Evolutionary conservation across 2,113 vertebrate genomes (phyloP).

Genomic region (Tiliqua scincoides): DNA sequence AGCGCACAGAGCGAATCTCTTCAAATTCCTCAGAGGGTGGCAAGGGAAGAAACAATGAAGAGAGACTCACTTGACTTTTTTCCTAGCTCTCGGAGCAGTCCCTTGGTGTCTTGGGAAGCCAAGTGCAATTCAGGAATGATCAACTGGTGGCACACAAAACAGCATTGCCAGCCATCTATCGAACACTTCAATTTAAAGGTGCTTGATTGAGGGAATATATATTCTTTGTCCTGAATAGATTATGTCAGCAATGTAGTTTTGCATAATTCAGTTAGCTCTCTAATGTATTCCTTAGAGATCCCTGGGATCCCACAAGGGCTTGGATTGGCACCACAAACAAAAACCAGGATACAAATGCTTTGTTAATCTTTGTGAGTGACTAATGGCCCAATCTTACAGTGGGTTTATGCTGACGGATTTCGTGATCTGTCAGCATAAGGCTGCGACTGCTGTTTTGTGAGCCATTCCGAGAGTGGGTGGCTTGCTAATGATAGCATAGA

Average conservation of each 20-base stretch:
- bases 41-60: not conserved
- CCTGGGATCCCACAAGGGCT: not conserved
- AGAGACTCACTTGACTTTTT: not conserved
- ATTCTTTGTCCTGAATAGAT: not conserved
- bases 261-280: not conserved
- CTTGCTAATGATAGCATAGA: too few species aligned
- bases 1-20: not conserved
- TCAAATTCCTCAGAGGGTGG: constrained; percentile 5
- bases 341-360: not conserved
- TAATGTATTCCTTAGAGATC: not conserved
- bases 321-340: not conserved
- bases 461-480: too few species aligned
- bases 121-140: not conserved
- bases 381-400: too few species aligned
- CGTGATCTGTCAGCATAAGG: too few species aligned
- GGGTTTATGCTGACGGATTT: too few species aligned
- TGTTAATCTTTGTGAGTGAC: not conserved
- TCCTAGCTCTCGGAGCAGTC: not conserved
- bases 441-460: too few species aligned
- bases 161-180: too few species aligned
- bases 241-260: not conserved
- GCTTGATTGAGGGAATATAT: not conserved
- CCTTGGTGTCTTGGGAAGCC: not conserved
- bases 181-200: too few species aligned
- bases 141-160: not conserved